A percentile compares a stretch with the other conserved stretches of the same genome.
phyloP scores from a whole-genome alignment of 2,888 invertebrate genomes.

The Acronicta aceris region DNA sequence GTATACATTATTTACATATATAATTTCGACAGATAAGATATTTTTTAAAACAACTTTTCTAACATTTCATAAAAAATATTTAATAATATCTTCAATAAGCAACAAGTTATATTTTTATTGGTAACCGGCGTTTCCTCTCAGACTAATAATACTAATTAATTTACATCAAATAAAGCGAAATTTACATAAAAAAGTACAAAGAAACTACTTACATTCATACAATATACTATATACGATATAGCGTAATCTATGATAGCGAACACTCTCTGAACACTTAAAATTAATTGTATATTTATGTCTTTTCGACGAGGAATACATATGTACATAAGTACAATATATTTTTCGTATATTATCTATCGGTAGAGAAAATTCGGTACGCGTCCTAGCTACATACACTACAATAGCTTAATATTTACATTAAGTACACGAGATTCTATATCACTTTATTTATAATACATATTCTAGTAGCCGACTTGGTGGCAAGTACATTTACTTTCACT shows the following conservation, averaged over 20 bases:
- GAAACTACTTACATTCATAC: constrained; percentile 81
- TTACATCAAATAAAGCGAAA: constrained; percentile 85
- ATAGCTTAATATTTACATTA: constrained; percentile 82
- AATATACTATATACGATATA: constrained; percentile 71
- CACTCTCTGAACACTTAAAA: constrained; percentile 84
- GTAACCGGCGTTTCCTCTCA: constrained; percentile 89
- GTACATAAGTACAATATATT: constrained; percentile 64
- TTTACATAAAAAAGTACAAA: constrained; percentile 80
- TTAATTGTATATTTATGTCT: constrained; percentile 71
- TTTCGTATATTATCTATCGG: constrained; percentile 80
- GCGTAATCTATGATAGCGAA: constrained; percentile 80
- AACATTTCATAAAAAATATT: constrained; percentile 85
- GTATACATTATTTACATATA: constrained; percentile 67
- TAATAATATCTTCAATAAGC: constrained; percentile 88
- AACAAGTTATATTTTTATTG: constrained; percentile 89
- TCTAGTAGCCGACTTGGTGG: constrained; percentile 77
- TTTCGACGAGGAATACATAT: constrained; percentile 74
- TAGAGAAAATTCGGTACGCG: constrained; percentile 85
- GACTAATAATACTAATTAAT: constrained; percentile 88
- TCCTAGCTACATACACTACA: constrained; percentile 71
- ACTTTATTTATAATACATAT: constrained; percentile 76
- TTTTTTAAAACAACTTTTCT: constrained; percentile 80
- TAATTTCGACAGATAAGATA: constrained; percentile 73
- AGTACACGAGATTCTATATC: constrained; percentile 80
- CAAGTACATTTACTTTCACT: constrained; percentile 63